Evolutionary conservation across 2,113 vertebrate genomes (phyloP), one percentile per base, ranked within the genome.

Genomic region (Pedionomus torquatus): DNA sequence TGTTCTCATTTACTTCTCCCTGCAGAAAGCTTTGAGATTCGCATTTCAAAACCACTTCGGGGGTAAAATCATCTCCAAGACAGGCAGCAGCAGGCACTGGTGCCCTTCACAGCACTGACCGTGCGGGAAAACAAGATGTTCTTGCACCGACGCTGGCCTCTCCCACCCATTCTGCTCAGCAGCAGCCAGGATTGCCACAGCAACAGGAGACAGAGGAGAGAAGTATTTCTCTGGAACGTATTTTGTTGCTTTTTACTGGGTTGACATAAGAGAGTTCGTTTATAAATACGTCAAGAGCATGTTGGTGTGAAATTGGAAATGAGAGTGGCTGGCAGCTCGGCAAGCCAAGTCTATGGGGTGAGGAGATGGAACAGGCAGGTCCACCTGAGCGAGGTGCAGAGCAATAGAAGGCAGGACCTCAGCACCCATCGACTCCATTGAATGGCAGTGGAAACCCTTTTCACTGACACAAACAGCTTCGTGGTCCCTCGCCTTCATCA

Each of bases 291-390:
- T 87, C 96, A 87, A 46, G 95, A 94, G 96, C 95, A 69, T 46
- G 72, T 87, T 25, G 20, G 96, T 97, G 97, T 97, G 97, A 98
- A 98, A 97, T 82, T 98, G 97, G 95, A 97, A 97, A 76, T 1
- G 6, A 24, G n/a, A 69, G 85, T 1, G 78, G 57, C 51, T 46
- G 55, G 69, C 82, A 14, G 74, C 72, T 43, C 0, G 0, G 35
- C 2, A 5, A 71, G 84, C 19, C 10, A 8, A 79, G 68, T 4
- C 5, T 46, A 1, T 0, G 7, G 58, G 63, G 28, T 5, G 79
- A 76, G 88, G 75, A 84, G 76, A 68, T 10, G 18, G n/a, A 71
- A 77, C 19, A 12, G 0, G 4, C 49, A 5, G 64, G 51, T 35
- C 51, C 58, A 65, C 46, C 58, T 18, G 60, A 70, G 57, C 1